Conservation (phyloP, 2,888 invertebrate genomes). For the Cheilosia grossa region DNA sequence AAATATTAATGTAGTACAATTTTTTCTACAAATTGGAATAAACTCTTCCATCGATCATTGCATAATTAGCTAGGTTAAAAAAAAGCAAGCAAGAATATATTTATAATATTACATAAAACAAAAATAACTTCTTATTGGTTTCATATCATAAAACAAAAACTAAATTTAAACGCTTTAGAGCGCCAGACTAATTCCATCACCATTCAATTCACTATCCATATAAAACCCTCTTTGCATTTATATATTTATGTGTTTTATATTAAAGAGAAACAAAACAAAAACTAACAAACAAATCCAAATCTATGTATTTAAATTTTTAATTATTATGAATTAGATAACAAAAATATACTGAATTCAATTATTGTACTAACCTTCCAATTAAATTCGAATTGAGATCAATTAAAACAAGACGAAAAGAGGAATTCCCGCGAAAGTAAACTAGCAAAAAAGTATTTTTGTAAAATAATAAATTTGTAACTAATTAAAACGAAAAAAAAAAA, state of each 20-base stretch:
- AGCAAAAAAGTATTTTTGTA: constrained; percentile 70
- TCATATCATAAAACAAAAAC: constrained; percentile 62
- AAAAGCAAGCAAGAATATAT: constrained; percentile 50
- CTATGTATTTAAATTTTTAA: constrained; percentile 35
- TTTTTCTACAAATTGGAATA: constrained; percentile 75
- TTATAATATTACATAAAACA: constrained; percentile 57
- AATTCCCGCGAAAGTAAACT: constrained; percentile 46
- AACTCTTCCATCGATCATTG: constrained; percentile 74
- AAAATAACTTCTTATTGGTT: constrained; percentile 72
- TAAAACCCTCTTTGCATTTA: constrained; percentile 45
- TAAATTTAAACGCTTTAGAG: constrained; percentile 52
- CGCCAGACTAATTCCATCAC: constrained; percentile 62
- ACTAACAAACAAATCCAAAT: constrained; percentile 27
- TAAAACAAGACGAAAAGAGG: constrained; percentile 28
- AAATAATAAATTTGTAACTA: constrained; percentile 67
- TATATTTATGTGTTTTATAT: constrained; percentile 52
- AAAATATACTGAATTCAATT: constrained; percentile 73
- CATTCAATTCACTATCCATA: constrained; percentile 56
- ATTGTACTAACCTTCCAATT: constrained; percentile 51
- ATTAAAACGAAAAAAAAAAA: constrained; percentile 45
- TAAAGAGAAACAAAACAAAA: background rate
- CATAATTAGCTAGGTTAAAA: constrained; percentile 74
- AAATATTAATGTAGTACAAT: constrained; percentile 73
- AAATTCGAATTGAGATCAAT: constrained; percentile 71
- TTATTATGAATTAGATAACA: constrained; percentile 70